phyloP scores from a whole-genome alignment of 2,888 invertebrate species.

The Campaea margaritaria region DNA sequence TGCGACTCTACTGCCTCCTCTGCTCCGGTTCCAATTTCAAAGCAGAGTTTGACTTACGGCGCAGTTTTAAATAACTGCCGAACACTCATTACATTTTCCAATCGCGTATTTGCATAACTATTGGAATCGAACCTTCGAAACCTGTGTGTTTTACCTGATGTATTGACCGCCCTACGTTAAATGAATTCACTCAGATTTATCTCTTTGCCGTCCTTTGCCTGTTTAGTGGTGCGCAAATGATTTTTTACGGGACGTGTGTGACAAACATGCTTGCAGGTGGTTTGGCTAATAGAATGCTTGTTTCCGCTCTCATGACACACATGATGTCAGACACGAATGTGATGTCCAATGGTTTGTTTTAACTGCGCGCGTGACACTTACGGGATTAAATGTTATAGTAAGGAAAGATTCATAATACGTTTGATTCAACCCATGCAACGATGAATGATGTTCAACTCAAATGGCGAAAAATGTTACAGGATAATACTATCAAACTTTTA shows the following conservation, averaged over 20 bases:
- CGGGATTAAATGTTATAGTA: no score
- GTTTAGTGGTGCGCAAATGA: constrained; percentile 35
- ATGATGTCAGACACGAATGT: no score
- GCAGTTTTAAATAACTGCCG: constrained; percentile 81
- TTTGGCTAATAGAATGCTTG: neutral
- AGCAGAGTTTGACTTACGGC: constrained; percentile 82
- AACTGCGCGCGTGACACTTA: no score
- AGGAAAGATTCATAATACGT: no score
- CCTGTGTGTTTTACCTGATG: constrained; percentile 81
- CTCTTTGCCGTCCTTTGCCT: constrained; percentile 26
- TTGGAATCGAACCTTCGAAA: constrained; percentile 76
- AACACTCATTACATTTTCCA: constrained; percentile 80
- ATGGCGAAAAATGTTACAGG: no score
- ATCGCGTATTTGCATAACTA: constrained; percentile 83
- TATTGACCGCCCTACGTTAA: constrained; percentile 71
- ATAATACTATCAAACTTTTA: no score
- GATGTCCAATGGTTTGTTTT: no score
- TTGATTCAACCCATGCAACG: no score
- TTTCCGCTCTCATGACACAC: neutral
- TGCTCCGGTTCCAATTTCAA: constrained; percentile 66
- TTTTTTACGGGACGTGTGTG: constrained; percentile 10
- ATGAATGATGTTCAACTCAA: no score
- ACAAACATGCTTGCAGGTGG: neutral
- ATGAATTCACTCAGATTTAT: constrained; percentile 59
- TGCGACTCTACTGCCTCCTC: constrained; percentile 50